Base-by-base conservation (phyloP, 1,140 invertebrate genomes). In the Paracyclopina nana region DNA sequence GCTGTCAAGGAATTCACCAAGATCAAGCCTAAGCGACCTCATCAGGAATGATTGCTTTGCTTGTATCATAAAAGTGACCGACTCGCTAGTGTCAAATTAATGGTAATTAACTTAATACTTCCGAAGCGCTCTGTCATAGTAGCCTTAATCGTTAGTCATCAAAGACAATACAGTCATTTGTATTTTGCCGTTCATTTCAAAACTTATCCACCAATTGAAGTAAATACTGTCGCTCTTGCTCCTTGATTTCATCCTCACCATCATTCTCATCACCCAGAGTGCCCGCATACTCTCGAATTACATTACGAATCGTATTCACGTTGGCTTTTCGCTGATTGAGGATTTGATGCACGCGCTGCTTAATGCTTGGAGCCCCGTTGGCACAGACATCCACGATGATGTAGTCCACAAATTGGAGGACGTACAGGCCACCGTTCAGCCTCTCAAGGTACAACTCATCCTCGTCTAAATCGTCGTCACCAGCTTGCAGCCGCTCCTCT, bases 251-350 rank as follows among this genome's bases (percentile, higher is more conserved):
- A 71, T 81, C 80, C 56, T 87, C 82, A 18, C 74, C 68, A 59
- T 80, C 76, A 42, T 82, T 81, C 20, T 75, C 80, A 61, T 92
- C 85, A 1, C 88, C 90, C 53, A 94, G 70, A 69, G 92, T 94
- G 20, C 86, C 86, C 27, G 87, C 87, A 64, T 92, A 95, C 68
- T 94, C 87, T 75, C 87, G 75, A 82, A 94, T 91, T 16, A 92
- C 80, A 63, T 87, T 84, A 55, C 82, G 70, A 52, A 96, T 88
- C n/a, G 84, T 86, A 68, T 91, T 92, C 22, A 94, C 70, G 0
- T 86, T 91, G 5, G 82, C 86, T 50, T 84, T 79, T 54, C 86
- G 68, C 54, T 92, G 71, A 57, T 86, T 87, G 20, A 96, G 65
- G 57, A 92, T 87, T 60, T 88, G 78, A 41, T 81, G 73, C 2